These are phyloP conservation scores for Cryptoblepharus egeriae DNA, from an alignment of 2,797 vertebrate genomes.

Conservation along the genomic window DNA sequence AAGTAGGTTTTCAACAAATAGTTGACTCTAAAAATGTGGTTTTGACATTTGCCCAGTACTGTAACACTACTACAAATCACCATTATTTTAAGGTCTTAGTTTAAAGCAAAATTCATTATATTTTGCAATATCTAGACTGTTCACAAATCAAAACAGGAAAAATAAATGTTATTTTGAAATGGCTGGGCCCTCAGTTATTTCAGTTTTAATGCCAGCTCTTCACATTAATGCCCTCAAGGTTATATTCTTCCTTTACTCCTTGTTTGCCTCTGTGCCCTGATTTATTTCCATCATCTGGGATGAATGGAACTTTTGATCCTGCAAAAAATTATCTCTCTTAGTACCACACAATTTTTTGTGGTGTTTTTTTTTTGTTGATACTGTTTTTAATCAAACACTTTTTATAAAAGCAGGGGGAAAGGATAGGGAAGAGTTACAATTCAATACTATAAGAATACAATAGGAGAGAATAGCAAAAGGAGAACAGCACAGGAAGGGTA, in stretches of 20 bases:
- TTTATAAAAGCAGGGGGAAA: too few species aligned
- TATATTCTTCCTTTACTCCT: neutral
- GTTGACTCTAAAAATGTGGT: neutral
- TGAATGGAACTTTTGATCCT: neutral
- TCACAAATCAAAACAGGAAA: neutral
- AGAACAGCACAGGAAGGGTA: too few species aligned
- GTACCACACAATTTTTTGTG: too few species aligned
- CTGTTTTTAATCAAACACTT: too few species aligned
- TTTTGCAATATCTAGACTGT: too few species aligned
- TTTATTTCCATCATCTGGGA: neutral
- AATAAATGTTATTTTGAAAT: conserved; percentile 9
- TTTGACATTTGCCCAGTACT: neutral
- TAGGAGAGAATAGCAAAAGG: too few species aligned
- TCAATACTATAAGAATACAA: too few species aligned
- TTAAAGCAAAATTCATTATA: neutral
- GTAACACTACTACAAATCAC: neutral
- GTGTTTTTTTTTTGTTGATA: too few species aligned
- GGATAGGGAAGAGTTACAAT: too few species aligned
- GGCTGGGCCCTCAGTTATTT: neutral
- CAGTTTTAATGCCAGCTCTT: too few species aligned
- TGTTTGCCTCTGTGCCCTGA: neutral
- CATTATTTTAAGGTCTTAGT: neutral
- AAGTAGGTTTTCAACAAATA: neutral
- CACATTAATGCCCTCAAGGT: too few species aligned
- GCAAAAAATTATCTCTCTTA: too few species aligned